Conservation (phyloP, 2,797 vertebrate species). For the Numenius phaeopus region DNA sequence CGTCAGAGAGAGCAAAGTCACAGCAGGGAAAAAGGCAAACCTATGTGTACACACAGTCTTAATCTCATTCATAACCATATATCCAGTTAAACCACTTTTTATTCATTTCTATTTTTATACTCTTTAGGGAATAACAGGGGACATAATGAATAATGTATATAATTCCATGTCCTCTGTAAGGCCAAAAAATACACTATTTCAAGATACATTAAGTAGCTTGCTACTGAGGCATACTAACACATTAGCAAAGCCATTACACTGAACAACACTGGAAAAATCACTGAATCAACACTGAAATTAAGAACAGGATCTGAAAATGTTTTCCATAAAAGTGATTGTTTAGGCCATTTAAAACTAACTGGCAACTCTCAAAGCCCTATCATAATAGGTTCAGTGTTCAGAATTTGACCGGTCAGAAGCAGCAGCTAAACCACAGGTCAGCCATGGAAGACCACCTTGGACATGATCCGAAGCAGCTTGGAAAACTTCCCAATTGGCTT, state of each 20-base stretch:
- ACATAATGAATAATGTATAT: background rate
- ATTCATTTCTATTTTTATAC: constrained; percentile 26
- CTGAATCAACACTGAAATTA: background rate
- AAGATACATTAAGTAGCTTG: background rate
- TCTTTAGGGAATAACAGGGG: background rate
- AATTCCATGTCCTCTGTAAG: background rate
- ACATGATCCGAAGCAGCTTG: fast-evolving
- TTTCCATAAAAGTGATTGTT: fast-evolving
- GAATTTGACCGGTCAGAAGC: background rate
- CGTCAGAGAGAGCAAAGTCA: background rate
- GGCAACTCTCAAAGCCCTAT: background rate
- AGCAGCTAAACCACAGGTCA: background rate
- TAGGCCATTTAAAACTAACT: background rate
- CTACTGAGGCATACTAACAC: background rate
- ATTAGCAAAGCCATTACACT: background rate
- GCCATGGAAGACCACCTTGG: fast-evolving
- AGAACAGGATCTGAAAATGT: background rate
- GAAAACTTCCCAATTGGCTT: background rate
- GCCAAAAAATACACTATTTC: background rate
- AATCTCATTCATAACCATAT: background rate
- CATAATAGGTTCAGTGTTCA: fast-evolving
- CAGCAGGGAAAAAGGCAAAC: background rate
- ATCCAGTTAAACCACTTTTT: constrained; percentile 3
- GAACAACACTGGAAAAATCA: background rate
- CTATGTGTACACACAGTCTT: background rate